These are phyloP conservation scores for Cladorhizidae sp. DNA, from an alignment of 37 sponge, comb jelly and placozoan species.

Conservation along the genomic window DNA sequence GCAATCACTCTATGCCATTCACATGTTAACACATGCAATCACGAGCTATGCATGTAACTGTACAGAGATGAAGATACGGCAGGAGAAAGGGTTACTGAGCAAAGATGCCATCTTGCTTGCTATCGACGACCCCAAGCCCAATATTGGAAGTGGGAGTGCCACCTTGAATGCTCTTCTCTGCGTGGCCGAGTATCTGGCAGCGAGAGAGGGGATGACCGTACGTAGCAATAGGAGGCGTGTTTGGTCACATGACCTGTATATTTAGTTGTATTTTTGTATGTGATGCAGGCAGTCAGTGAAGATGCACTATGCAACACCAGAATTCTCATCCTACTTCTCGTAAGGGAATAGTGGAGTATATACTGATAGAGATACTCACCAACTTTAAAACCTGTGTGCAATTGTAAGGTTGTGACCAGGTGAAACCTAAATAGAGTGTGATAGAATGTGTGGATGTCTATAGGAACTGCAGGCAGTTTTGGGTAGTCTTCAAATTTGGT, in stretches of 20 bases:
- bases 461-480: too few species aligned
- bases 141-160: constrained; percentile 85
- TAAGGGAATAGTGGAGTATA: too few species aligned
- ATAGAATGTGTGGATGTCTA: too few species aligned
- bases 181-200: constrained; percentile 68
- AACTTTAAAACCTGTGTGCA: too few species aligned
- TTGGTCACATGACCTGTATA: not conserved
- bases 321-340: constrained; percentile 72
- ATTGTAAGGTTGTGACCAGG: too few species aligned
- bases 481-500: too few species aligned
- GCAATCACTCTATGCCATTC: too few species aligned
- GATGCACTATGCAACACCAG: constrained; percentile 48
- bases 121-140: constrained; percentile 83
- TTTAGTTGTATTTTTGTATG: not conserved
- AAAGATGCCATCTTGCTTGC: constrained; percentile 47
- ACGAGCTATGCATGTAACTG: too few species aligned
- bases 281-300: constrained; percentile 38
- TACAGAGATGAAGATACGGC: constrained; percentile 70
- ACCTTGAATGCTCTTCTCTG: constrained; percentile 77
- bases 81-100: constrained; percentile 49
- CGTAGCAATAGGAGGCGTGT: not conserved
- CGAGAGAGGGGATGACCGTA: constrained; percentile 52
- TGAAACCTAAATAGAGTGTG: too few species aligned
- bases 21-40: too few species aligned
- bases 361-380: too few species aligned